phyloP scores from a whole-genome alignment of 2,888 invertebrate species.

The Nymphalis polychloros region DNA sequence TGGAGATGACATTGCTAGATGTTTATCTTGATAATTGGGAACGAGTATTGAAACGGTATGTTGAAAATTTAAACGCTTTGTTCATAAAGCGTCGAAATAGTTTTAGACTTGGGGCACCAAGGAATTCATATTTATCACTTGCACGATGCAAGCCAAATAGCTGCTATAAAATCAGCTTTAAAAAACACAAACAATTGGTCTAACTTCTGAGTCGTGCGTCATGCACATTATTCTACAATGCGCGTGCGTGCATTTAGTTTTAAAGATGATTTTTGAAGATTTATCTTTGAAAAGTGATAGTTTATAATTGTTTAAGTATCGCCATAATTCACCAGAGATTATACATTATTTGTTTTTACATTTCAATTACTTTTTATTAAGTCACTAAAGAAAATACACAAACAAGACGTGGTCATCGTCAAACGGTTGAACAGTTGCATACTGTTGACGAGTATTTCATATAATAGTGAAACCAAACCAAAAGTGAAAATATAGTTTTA shows the following conservation, averaged over 20 bases:
- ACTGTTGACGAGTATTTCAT: too few species aligned
- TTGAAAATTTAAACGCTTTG: too few species aligned
- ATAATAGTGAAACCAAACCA: too few species aligned
- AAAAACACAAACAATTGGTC: slow-evolving; percentile 62
- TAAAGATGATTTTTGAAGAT: too few species aligned
- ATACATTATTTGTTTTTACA: background rate
- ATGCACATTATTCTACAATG: slow-evolving; percentile 51
- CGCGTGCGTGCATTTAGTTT: slow-evolving; percentile 48
- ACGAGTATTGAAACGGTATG: too few species aligned
- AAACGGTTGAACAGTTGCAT: too few species aligned
- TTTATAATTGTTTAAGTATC: slow-evolving; percentile 9
- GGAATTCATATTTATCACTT: slow-evolving; percentile 37
- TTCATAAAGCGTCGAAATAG: slow-evolving; percentile 17
- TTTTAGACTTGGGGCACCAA: too few species aligned
- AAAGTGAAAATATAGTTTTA: too few species aligned
- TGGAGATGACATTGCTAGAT: too few species aligned
- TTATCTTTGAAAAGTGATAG: too few species aligned
- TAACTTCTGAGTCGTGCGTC: slow-evolving; percentile 55
- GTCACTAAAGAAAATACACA: slow-evolving; percentile 47
- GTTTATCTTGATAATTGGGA: too few species aligned
- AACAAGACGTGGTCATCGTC: slow-evolving; percentile 55
- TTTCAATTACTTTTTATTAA: slow-evolving; percentile 56
- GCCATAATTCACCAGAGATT: slow-evolving; percentile 2
- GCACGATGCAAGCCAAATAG: slow-evolving; percentile 62
- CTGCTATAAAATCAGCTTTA: slow-evolving; percentile 59